These are phyloP conservation scores for Bombus consobrinus DNA, from an alignment of 1,140 invertebrate species.

Conservation along the genomic window DNA sequence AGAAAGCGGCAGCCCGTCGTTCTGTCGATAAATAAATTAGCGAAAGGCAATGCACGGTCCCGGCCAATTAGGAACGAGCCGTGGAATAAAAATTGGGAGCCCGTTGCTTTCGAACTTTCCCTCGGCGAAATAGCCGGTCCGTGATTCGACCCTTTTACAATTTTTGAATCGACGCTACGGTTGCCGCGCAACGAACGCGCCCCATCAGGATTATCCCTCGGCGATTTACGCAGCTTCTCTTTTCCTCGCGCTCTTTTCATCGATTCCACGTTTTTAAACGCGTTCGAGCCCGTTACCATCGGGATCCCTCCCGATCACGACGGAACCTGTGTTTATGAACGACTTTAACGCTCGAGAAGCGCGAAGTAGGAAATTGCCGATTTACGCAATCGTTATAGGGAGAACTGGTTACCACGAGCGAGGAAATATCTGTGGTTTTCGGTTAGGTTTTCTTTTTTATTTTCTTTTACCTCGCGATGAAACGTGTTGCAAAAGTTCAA, in stretches of 20 bases:
- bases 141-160: slow-evolving; percentile 44
- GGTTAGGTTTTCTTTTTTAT: not conserved
- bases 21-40: slow-evolving; percentile 51
- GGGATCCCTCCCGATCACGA: slow-evolving; percentile 22
- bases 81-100: slow-evolving; percentile 7
- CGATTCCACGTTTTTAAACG: slow-evolving; percentile 51
- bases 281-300: not conserved
- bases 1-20: slow-evolving; percentile 31
- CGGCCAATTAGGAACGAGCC: slow-evolving; percentile 35
- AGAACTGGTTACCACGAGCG: not conserved
- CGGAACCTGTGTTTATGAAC: slow-evolving; percentile 37
- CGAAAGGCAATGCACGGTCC: slow-evolving; percentile 5
- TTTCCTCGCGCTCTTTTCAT: slow-evolving; percentile 41
- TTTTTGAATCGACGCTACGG: slow-evolving; percentile 60
- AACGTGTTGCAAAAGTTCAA: not conserved
- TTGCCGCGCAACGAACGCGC: slow-evolving; percentile 51
- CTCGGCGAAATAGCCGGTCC: not conserved
- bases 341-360: not conserved
- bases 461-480: not conserved
- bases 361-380: slow-evolving; percentile 30
- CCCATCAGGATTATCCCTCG: slow-evolving; percentile 61
- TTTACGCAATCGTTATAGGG: not conserved
- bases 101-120: not conserved
- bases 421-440: not conserved
- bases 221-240: slow-evolving; percentile 60